Conservation (phyloP, 2,888 invertebrate species). For the Tethea ocularis region DNA sequence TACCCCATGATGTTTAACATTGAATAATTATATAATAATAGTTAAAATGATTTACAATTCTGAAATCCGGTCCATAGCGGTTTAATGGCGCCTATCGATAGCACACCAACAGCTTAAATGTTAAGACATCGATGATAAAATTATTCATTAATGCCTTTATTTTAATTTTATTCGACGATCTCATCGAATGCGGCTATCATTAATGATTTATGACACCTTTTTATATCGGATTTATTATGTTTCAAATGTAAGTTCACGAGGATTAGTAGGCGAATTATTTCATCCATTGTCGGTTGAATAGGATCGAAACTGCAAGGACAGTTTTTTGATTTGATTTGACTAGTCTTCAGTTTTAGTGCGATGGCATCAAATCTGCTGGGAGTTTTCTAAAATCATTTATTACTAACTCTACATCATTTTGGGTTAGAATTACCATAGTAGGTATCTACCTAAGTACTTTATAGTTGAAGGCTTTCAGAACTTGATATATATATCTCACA, state of each 20-base stretch:
- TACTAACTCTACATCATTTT: too few relatives aligned
- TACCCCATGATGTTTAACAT: not conserved
- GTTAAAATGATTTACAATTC: not conserved
- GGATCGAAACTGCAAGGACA: not conserved
- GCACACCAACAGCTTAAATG: not conserved
- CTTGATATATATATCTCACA: not conserved
- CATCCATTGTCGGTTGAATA: not conserved
- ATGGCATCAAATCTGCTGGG: too few relatives aligned
- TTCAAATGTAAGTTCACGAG: too few relatives aligned
- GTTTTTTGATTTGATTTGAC: too few relatives aligned
- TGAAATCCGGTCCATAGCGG: not conserved
- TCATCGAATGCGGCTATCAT: not conserved
- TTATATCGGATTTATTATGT: not conserved
- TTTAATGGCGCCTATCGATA: constrained; percentile 3
- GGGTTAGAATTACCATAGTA: too few relatives aligned
- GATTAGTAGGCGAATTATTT: not conserved
- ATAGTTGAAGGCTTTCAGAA: too few relatives aligned
- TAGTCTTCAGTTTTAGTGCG: too few relatives aligned
- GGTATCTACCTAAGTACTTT: too few relatives aligned
- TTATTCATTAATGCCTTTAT: not conserved
- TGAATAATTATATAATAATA: not conserved
- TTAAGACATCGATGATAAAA: not conserved
- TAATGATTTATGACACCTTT: not conserved
- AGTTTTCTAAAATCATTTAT: too few relatives aligned
- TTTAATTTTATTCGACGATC: not conserved